phyloP scores from a whole-genome alignment of 2,113 vertebrate species.

The Ptychochromis oligacanthus region DNA sequence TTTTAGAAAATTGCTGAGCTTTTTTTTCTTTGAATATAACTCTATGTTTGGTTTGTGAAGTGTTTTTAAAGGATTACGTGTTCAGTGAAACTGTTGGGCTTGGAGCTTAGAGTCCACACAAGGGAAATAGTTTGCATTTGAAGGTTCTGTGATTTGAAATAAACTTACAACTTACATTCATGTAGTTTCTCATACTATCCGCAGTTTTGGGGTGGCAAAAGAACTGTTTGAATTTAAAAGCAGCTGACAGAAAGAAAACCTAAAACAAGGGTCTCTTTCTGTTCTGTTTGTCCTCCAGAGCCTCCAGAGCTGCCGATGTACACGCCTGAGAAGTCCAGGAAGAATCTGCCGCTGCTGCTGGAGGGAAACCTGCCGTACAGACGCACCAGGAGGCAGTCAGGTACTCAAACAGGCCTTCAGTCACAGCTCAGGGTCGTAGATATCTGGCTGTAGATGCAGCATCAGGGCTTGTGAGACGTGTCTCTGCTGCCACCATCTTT shows the following conservation, averaged over 20 bases:
- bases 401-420: conserved; percentile 60
- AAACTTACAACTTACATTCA: not conserved
- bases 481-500: no score
- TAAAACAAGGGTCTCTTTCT: not conserved
- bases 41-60: no score
- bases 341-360: conserved; percentile 76
- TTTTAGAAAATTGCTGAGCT: no score
- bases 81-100: no score
- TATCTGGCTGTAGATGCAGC: no score
- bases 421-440: not conserved
- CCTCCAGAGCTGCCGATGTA: conserved; percentile 81
- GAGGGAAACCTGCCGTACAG: conserved; percentile 74
- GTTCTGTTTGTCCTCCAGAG: conserved; percentile 66
- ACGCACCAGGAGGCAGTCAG: conserved; percentile 84
- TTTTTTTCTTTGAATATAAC: no score
- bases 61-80: no score
- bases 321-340: conserved; percentile 81
- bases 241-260: no score
- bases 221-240: not conserved
- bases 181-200: fast-evolving
- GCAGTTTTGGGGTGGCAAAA: not conserved
- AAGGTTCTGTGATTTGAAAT: no score
- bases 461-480: not conserved
- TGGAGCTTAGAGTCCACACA: no score
- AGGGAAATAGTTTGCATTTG: no score